These are phyloP conservation scores for Eristalinus aeneus DNA, from an alignment of 2,888 invertebrate species.

Conservation along the genomic window DNA sequence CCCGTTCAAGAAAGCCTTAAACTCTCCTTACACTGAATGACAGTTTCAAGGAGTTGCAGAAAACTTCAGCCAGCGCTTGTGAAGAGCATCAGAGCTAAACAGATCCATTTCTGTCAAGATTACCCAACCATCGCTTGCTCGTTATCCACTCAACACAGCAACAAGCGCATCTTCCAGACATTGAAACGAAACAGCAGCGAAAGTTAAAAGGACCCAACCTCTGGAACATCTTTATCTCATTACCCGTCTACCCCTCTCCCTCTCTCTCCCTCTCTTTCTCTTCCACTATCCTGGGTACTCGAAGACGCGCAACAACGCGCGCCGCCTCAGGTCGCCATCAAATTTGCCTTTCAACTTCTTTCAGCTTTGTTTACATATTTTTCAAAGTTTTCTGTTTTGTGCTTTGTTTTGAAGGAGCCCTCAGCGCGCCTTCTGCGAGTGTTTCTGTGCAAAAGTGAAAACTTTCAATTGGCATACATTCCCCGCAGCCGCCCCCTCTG, in stretches of 20 bases:
- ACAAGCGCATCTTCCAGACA: not conserved
- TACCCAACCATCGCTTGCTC: not conserved
- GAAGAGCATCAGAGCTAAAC: not conserved
- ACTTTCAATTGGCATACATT: conserved; percentile 68
- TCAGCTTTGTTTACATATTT: conserved; percentile 30
- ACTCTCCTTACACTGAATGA: not conserved
- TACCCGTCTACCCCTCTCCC: not conserved
- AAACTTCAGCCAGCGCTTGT: not conserved
- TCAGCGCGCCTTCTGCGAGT: conserved; percentile 9
- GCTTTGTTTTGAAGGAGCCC: conserved; percentile 20
- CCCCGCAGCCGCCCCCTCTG: too few relatives aligned
- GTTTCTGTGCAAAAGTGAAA: conserved; percentile 51
- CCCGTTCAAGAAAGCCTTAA: not conserved
- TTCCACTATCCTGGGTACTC: too few relatives aligned
- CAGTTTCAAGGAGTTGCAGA: not conserved
- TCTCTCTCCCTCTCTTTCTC: too few relatives aligned
- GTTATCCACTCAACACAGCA: not conserved
- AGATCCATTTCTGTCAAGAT: not conserved
- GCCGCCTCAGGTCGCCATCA: conserved; percentile 5
- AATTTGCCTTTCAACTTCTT: conserved; percentile 29
- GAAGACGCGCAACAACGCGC: not conserved
- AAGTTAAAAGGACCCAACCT: not conserved
- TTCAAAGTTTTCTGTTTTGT: conserved; percentile 12
- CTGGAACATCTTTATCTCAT: not conserved
- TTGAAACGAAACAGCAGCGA: not conserved